Evolutionary conservation across 2,888 invertebrate species (phyloP), one percentile per base, ranked within the genome.

Genomic region (Drosophila greeni): DNA sequence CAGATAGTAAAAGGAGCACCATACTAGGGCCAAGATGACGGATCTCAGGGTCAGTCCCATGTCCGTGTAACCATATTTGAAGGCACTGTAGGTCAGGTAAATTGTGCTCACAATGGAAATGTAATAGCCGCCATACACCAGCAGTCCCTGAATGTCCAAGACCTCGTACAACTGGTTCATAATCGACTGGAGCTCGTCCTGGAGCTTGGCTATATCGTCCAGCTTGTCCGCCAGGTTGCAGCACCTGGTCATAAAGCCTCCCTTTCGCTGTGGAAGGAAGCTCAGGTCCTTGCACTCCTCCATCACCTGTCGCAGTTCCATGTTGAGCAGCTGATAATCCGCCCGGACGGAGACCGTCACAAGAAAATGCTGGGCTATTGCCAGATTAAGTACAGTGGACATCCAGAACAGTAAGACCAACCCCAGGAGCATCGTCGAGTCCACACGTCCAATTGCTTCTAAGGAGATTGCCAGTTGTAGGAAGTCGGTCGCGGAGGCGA

Each of bases 281-380:
- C 51, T 52, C 7, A 77, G n/a, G 6, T 14, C 9, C 1, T 8
- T 36, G 1, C 53, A 34, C 2, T 74, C 62, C 0, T 9, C 26
- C 2, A 84, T 7, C n/a, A 84, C 66, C 7, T 12, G n/a, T 0
- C 58, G 49, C 8, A 79, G 42, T n/a, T 84, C 68, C 24, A 37
- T 26, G n/a, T 76, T 74, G 2, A 82, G 52, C 6, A 79, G 20
- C 12, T 69, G 4, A n/a, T 83, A 80, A n/a, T 77, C 62, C 5
- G 54, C 65, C 7, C 72, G 69, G 1, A 84, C 9, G 24, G 39
- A 65, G 0, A 79, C 49, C 20, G 72, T 4, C 0, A 48, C 37
- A 12, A 84, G 60, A 16, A 53, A 82, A n/a, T 61, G 66, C 20
- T 79, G 78, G 0, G 51, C 7, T 0, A 80, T 26, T 12, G 83